phyloP scores from a whole-genome alignment of 2,113 vertebrate genomes.

The Eonycteris spelaea region DNA sequence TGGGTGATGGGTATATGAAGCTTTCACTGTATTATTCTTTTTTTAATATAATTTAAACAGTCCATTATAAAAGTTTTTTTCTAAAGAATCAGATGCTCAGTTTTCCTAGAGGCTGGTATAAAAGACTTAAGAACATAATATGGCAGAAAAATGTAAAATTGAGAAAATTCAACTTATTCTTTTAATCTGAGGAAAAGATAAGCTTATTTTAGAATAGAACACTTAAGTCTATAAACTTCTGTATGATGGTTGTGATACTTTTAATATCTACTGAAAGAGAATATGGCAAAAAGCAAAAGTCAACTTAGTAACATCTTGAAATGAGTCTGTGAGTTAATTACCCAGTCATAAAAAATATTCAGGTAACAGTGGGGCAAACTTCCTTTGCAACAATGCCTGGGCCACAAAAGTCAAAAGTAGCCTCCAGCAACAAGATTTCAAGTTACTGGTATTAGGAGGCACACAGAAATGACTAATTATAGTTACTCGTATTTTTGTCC shows the following conservation, averaged over 20 bases:
- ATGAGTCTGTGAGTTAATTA: background rate
- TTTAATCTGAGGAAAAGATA: background rate
- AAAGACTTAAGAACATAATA: background rate
- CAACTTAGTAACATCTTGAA: background rate
- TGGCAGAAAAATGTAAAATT: background rate
- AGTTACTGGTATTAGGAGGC: background rate
- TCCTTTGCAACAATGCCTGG: background rate
- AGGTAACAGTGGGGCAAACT: background rate
- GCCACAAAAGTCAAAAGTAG: background rate
- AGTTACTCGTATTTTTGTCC: background rate
- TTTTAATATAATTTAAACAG: background rate
- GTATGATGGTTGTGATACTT: background rate
- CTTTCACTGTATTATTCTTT: background rate
- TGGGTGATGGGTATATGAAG: background rate
- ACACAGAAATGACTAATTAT: background rate
- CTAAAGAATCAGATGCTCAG: background rate
- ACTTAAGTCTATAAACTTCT: background rate
- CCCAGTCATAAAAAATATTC: background rate
- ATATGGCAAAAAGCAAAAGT: background rate
- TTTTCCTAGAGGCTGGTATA: background rate
- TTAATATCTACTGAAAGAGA: background rate
- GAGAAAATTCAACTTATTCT: background rate
- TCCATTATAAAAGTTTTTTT: background rate
- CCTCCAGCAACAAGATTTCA: background rate
- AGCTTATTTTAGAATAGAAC: slow-evolving; percentile 14